Percentiles rank a stretch among this genome's conserved stretches.
These are phyloP conservation scores for Agonopterix arenella DNA, from an alignment of 2,888 invertebrate genomes.

Conservation along the genomic window DNA sequence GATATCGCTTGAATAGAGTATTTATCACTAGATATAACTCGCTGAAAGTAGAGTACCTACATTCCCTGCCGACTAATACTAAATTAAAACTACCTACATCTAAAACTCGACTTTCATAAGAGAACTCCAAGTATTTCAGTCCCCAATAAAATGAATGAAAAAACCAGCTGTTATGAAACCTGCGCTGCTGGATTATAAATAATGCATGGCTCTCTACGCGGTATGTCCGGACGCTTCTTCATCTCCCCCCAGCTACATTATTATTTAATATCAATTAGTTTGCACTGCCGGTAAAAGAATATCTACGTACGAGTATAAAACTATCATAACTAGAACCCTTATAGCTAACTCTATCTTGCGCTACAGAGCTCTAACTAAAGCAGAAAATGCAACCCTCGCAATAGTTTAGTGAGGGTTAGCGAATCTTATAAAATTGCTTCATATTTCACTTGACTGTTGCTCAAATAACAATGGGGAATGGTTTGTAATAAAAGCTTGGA, in stretches of 20 bases:
- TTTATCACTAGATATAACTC: no score
- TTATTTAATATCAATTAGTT: constrained; percentile 56
- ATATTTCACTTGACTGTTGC: constrained; percentile 22
- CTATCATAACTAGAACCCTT: constrained; percentile 19
- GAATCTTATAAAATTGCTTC: constrained; percentile 21
- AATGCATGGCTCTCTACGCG: constrained; percentile 17
- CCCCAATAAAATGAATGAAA: no score
- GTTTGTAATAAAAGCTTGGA: constrained; percentile 6
- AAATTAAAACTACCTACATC: no score
- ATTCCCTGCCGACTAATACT: no score
- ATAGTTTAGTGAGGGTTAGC: constrained; percentile 7
- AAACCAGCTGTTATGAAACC: no score
- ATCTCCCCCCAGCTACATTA: constrained; percentile 34
- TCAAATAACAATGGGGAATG: constrained; percentile 17
- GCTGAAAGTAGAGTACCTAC: no score
- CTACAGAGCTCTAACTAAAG: constrained; percentile 1
- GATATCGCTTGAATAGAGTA: no score
- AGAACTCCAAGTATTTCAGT: no score
- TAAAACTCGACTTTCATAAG: no score
- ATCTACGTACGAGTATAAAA: no score
- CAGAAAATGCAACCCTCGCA: constrained; percentile 12
- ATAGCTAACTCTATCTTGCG: not conserved
- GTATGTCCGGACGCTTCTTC: constrained; percentile 11
- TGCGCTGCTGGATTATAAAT: constrained; percentile 27
- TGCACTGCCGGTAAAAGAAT: constrained; percentile 18